These are phyloP conservation scores for Tamias sibiricus DNA, from an alignment of 2,113 vertebrate species.

Conservation along the genomic window DNA sequence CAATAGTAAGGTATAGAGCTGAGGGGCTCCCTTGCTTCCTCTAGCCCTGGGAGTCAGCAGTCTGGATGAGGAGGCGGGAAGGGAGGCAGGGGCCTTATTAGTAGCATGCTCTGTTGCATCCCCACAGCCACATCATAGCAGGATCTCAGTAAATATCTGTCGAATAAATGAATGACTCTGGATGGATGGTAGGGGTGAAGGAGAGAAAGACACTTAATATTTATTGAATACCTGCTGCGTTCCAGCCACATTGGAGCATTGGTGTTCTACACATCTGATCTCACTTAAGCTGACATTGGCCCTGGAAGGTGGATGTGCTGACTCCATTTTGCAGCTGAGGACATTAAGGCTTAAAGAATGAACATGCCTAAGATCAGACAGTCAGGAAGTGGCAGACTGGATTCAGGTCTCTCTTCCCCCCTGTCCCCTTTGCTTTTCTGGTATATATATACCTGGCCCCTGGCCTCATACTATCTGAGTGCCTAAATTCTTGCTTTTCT, in stretches of 20 bases:
- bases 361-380: neutral
- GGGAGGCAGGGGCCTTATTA: neutral
- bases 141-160: neutral
- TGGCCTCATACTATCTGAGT: too few species aligned
- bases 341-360: neutral
- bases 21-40: neutral
- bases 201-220: neutral
- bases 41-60: neutral
- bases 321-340: neutral
- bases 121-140: neutral
- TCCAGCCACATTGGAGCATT: neutral
- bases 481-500: neutral
- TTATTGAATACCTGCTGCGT: neutral
- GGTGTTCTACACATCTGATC: neutral
- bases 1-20: fast-evolving
- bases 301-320: neutral
- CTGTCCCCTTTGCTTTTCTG: neutral
- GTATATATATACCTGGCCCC: too few species aligned
- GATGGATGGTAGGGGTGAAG: fast-evolving
- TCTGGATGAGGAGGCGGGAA: neutral
- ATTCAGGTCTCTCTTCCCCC: neutral
- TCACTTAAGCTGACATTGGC: neutral
- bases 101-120: neutral
- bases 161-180: neutral
- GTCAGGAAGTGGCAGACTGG: neutral